Evolutionary conservation across 2,797 vertebrate species (phyloP), one percentile per base, ranked within the genome.

Genomic region (Alca torda): DNA sequence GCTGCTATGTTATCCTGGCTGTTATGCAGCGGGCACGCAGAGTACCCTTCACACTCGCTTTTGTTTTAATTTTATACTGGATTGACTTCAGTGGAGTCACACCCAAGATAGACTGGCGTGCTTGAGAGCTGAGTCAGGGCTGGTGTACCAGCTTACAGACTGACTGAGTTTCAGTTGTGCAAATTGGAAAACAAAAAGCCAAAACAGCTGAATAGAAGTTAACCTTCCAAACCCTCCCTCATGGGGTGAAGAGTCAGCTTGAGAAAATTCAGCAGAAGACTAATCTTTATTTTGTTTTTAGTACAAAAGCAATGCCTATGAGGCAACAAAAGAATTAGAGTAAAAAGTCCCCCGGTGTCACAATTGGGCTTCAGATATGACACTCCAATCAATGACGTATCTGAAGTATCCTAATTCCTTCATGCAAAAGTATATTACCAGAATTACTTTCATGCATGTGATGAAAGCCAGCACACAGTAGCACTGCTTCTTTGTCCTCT

Each of bases 111-210:
- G 64, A 3, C 33, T 7, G 53, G 21, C 93, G 60, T 93, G 21
- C 65, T 54, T 73, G 76, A 21, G 87, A 68, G 95, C 91, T 96
- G 96, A 96, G 87, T 97, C 96, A 96, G 87, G 73, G 81, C 93
- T 65, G 75, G 33, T 76, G 90, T 48, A 70, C 76, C 86, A 64
- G 87, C 59, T 68, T 74, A 57, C n/a, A 48, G 54, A 35, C 64
- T 17, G 76, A 26, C 43, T 10, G 64, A n/a, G 89, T 96, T 96
- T 96, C 96, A 93, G 82, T 83, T 93, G 92, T 89, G 87, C 41
- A 83, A 91, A 96, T 84, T 45, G 9, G 65, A 80, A 68, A 54
- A 45, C 39, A 85, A 26, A 39, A 30, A 46, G 10, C 1, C 26
- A 65, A 35, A 63, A 7, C 11, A 37, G 24, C 25, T 72, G 65